Evolutionary conservation across 2,888 invertebrate species (phyloP).

Genomic region (Trachelus troglodyta): DNA sequence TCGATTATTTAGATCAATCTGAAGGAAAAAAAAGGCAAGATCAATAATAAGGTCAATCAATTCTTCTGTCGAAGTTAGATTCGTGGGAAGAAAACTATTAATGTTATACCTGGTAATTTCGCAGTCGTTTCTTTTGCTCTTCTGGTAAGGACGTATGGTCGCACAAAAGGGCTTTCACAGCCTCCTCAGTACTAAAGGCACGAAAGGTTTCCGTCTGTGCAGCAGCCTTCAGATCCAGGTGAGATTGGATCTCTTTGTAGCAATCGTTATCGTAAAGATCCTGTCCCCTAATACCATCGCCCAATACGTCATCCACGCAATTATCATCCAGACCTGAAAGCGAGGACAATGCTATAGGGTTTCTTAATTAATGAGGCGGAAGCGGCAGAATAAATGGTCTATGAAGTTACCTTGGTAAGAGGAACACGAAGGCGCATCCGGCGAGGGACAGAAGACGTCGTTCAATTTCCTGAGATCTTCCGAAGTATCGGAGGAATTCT

Average conservation of each 20-base stretch:
- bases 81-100: neutral
- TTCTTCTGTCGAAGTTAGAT: neutral
- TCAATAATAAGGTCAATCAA: too few species aligned
- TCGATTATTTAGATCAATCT: slow-evolving; percentile 76
- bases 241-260: slow-evolving; percentile 69
- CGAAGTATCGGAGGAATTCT: slow-evolving; percentile 27
- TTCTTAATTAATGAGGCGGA: neutral
- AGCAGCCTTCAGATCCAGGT: slow-evolving; percentile 57
- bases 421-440: slow-evolving; percentile 61
- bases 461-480: slow-evolving; percentile 52
- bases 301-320: slow-evolving; percentile 64
- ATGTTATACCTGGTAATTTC: slow-evolving; percentile 60
- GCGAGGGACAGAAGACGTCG: slow-evolving; percentile 57
- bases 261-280: slow-evolving; percentile 68
- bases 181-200: slow-evolving; percentile 52
- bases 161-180: slow-evolving; percentile 70
- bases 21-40: slow-evolving; percentile 42
- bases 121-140: slow-evolving; percentile 69
- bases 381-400: neutral
- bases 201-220: slow-evolving; percentile 46
- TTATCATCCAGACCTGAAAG: slow-evolving; percentile 59
- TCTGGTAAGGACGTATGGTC: slow-evolving; percentile 72
- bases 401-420: slow-evolving; percentile 52
- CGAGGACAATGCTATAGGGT: neutral
- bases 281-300: slow-evolving; percentile 68